Base-by-base conservation (phyloP, 2,797 vertebrate genomes). In the Sandelia bainsii region DNA sequence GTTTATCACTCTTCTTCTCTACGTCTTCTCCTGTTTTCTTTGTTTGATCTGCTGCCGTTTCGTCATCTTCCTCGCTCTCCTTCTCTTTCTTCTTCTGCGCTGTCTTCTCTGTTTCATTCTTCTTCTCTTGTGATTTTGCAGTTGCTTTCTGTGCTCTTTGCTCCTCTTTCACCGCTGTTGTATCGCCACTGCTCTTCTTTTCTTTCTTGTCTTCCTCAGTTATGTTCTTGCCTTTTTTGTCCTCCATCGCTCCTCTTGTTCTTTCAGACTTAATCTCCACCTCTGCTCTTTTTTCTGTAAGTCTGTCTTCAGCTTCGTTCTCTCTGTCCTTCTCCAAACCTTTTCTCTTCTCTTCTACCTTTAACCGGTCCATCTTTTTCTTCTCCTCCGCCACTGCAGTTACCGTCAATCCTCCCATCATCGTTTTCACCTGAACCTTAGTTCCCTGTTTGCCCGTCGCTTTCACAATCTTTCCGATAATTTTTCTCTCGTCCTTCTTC, bases 391-490 rank as follows among this genome's bases (percentile, higher is more conserved):
- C 32, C 2, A 1, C 10, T 0, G 29, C 5, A 0, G 19, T 4
- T 0, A 17, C 10, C 0, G 23, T 19, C 4, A 9, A 2, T 62
- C 83, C 72, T 61, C 87, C 90, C 77, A 89, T 86, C 22, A 87
- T 87, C 0, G 83, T 90, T 83, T 90, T 93, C n/a, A 90, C 25
- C 3, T 90, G 89, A 12, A 90, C 52, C 69, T 79, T 90, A 0
- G 79, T 3, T 10, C 86, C 76, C 5, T 68, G 76, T 6, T 60
- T 72, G 0, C 53, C 70, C 0, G 71, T 62, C 0, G 72, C 87
- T n/a, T 91, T 93, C 4, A 90, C 89, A 0, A 92, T 93, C 73
- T 93, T 92, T 1, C 90, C 92, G 3, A 92, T 92, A 0, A 92
- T 91, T 51, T 83, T 92, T 5, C 79, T 83, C 75, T 83, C 82